A percentile compares a stretch with the other conserved stretches of the same genome.
These are phyloP conservation scores for Xanthorhoe designata DNA, from an alignment of 2,888 invertebrate species.

Conservation along the genomic window DNA sequence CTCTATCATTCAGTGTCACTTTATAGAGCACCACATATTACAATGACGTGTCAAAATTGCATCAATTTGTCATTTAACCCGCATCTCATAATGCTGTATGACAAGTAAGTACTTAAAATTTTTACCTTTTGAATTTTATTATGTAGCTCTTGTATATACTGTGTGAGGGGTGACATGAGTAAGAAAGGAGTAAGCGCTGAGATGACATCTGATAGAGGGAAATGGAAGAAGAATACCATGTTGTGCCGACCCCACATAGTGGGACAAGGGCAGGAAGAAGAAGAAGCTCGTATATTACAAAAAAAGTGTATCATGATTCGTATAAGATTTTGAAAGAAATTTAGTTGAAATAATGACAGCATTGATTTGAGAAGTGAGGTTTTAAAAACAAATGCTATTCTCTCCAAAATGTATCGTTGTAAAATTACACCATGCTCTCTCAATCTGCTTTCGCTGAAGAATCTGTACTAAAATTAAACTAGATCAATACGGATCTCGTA, in stretches of 20 bases:
- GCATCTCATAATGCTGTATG: conserved; percentile 39
- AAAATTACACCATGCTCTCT: conserved; percentile 31
- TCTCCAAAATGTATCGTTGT: conserved; percentile 1
- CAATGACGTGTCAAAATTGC: conserved; percentile 43
- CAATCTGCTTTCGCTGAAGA: conserved; percentile 42
- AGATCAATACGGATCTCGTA: conserved; percentile 68
- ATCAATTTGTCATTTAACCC: conserved; percentile 50
- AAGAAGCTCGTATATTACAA: too few species aligned
- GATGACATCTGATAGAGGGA: too few species aligned
- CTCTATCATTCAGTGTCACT: conserved; percentile 76
- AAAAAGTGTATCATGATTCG: too few species aligned
- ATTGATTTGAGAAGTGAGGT: background rate
- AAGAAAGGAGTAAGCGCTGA: too few species aligned
- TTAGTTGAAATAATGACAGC: background rate
- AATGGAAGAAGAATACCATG: too few species aligned
- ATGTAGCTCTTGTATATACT: too few species aligned
- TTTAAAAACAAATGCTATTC: background rate
- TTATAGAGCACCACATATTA: conserved; percentile 38
- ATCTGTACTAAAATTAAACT: conserved; percentile 70
- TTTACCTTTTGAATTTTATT: background rate
- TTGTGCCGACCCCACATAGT: too few species aligned
- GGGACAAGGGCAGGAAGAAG: too few species aligned
- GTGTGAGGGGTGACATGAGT: too few species aligned
- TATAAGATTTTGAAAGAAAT: too few species aligned
- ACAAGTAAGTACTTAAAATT: background rate